Base-by-base conservation (phyloP, 2,113 vertebrate genomes). In the Chloebia gouldiae region DNA sequence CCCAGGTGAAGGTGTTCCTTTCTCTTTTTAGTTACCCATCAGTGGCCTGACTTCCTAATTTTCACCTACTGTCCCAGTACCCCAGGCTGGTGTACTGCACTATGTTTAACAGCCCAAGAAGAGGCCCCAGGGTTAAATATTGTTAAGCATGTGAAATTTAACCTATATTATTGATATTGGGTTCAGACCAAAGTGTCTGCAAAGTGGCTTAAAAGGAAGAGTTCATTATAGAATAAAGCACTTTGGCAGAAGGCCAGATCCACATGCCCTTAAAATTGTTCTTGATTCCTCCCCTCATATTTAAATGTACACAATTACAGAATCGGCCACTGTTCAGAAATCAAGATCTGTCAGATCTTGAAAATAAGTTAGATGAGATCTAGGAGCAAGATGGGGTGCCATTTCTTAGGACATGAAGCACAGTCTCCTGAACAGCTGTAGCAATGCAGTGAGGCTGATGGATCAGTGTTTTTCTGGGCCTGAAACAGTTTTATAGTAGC, bases 111-210 rank as follows among this genome's bases (percentile, higher is more conserved):
- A 6, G 50, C 21, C 84, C 69, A 91, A 79, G 64, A 94, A 95
- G 30, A 88, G 81, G 90, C 80, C 90, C 66, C 81, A 81, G 82
- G 94, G 95, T 96, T 97, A 97, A 97, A 96, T 96, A 97, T 93
- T 95, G 78, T 96, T 95, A 98, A 98, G 90, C 81, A 50, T 68
- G 77, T 97, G 83, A 93, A 97, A 95, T 90, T 96, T 97, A 92
- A 95, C 93, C 92, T 94, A 81, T 95, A 87, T 75, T 97, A 97
- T 93, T 97, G 97, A 95, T 94, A 93, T 73, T 97, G 94, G 96
- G 93, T 77, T 82, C 86, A 96, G 80, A 96, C 94, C 96, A 97
- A 96, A 96, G 73, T 95, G 86, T 92, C 90, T 97, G 93, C 84
- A 97, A 87, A 96, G 81, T 93, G 88, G 81, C 94, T 97, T 96